Evolutionary conservation across 2,113 vertebrate genomes (phyloP).

Genomic region (Pachycephala philippinensis): DNA sequence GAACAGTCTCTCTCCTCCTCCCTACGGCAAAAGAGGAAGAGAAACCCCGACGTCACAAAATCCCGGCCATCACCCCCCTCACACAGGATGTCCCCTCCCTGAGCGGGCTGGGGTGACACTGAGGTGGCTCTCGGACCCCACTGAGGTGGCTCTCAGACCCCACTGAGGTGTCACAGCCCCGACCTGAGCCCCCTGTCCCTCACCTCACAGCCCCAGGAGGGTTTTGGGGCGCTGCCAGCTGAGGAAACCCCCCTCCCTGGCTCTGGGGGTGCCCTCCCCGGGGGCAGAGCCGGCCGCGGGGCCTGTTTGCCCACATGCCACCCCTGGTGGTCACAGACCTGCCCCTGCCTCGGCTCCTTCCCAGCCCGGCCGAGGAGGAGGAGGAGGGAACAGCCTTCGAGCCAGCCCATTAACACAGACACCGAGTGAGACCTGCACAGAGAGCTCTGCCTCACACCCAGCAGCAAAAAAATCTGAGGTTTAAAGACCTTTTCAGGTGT

Average conservation of each 20-base stretch:
- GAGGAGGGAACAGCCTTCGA: neutral
- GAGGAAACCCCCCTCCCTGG: neutral
- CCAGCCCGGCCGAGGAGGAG: neutral
- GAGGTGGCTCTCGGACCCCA: neutral
- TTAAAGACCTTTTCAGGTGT: neutral
- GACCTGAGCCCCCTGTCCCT: neutral
- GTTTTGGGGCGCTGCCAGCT: neutral
- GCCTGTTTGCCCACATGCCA: neutral
- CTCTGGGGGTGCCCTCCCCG: neutral
- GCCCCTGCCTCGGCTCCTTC: neutral
- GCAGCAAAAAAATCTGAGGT: neutral
- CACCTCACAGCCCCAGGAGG: accelerated
- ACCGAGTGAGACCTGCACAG: accelerated
- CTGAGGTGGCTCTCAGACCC: neutral
- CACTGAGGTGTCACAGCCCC: neutral
- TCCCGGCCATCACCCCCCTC: neutral
- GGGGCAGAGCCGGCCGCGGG: neutral
- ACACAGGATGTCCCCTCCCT: neutral
- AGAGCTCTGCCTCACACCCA: neutral
- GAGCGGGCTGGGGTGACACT: neutral
- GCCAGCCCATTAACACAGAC: too few species aligned
- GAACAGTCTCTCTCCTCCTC: neutral
- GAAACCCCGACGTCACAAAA: neutral
- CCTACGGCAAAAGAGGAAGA: neutral
- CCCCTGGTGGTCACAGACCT: neutral